Evolutionary conservation across 2,113 vertebrate genomes (phyloP).

Genomic region (Macquaria australasica): DNA sequence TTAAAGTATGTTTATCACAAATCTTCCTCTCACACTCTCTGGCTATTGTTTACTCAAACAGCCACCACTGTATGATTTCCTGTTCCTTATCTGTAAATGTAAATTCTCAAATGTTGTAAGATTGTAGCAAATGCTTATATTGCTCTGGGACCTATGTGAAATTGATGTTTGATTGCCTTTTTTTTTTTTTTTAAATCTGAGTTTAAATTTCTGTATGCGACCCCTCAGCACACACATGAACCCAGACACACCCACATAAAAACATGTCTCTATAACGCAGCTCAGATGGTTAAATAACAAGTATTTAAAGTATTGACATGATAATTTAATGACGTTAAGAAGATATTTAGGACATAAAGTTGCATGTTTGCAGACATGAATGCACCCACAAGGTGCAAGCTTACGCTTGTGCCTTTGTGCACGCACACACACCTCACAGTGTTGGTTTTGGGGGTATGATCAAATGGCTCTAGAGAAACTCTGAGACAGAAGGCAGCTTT

Average conservation of each 20-base stretch:
- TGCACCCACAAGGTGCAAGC: constrained; percentile 13
- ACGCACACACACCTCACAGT: constrained; percentile 26
- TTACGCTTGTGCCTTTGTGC: constrained; percentile 23
- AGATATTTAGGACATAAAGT: constrained; percentile 7
- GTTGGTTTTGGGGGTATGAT: constrained; percentile 67
- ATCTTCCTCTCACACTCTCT: constrained; percentile 48
- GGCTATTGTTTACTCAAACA: constrained; percentile 62
- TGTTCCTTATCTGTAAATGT: constrained; percentile 77
- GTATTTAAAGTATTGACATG: not conserved
- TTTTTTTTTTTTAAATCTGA: constrained; percentile 26
- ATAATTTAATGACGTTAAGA: not conserved
- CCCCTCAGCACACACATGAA: constrained; percentile 18
- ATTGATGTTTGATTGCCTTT: constrained; percentile 52
- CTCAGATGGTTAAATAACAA: not conserved
- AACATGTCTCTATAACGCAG: constrained; percentile 7
- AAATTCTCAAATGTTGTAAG: constrained; percentile 61
- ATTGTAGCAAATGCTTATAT: constrained; percentile 57
- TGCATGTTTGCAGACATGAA: constrained; percentile 17
- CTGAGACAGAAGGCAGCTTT: constrained; percentile 65
- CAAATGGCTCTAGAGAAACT: constrained; percentile 63
- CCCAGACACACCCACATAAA: not conserved
- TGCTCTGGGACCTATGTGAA: constrained; percentile 69
- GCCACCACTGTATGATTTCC: constrained; percentile 61
- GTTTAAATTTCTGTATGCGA: constrained; percentile 34
- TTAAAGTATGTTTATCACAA: constrained; percentile 39